Conservation (phyloP, 2,888 invertebrate genomes). For the Oxytorus armatus region DNA sequence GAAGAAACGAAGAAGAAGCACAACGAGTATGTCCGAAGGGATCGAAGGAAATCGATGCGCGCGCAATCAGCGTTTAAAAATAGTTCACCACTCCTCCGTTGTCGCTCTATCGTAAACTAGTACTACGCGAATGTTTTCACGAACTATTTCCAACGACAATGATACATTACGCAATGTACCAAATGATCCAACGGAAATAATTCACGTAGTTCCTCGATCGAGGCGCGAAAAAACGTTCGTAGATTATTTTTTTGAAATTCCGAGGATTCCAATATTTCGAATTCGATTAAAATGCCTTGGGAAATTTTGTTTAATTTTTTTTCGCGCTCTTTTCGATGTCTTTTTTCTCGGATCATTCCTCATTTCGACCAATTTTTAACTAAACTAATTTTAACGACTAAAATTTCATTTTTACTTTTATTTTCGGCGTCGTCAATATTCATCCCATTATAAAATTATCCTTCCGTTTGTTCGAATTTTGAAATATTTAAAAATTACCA, state of each 20-base stretch:
- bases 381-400: not conserved
- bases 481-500: no score
- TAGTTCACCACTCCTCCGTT: constrained; percentile 27
- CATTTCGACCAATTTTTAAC: no score
- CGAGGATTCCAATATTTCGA: no score
- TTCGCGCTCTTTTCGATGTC: not conserved
- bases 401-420: no score
- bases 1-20: constrained; percentile 24
- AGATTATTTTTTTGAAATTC: no score
- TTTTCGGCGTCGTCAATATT: no score
- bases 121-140: not conserved
- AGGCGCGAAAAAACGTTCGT: no score
- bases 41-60: constrained; percentile 46
- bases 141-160: constrained; percentile 10
- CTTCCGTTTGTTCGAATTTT: not conserved
- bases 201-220: not conserved
- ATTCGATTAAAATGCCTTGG: no score
- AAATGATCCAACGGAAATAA: not conserved
- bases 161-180: constrained; percentile 4
- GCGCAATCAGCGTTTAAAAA: constrained; percentile 62
- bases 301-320: not conserved
- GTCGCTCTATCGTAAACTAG: constrained; percentile 12
- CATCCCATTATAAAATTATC: no score
- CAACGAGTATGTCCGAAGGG: constrained; percentile 34
- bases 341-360: no score